Conservation (phyloP, 2,888 invertebrate species). For the Sinopyrophorus schimmeli region DNA sequence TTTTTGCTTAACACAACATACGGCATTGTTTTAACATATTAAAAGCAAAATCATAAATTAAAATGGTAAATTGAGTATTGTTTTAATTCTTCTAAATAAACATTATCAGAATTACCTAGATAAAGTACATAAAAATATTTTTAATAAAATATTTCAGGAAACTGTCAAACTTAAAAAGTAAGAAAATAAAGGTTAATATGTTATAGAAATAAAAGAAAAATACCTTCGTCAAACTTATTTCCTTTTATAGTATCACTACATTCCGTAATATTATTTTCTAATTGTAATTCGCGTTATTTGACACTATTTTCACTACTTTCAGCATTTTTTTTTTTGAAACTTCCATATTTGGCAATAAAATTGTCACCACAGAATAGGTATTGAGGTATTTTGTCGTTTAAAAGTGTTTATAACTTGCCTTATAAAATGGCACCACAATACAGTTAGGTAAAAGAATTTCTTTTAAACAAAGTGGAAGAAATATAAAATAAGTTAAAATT, state of each 20-base stretch:
- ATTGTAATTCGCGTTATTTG: conserved; percentile 47
- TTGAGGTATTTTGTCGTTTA: too few species aligned
- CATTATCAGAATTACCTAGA: background rate
- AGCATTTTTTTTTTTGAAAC: conserved; percentile 52
- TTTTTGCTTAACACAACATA: conserved; percentile 22
- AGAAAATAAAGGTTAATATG: conserved; percentile 16
- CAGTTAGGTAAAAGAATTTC: too few species aligned
- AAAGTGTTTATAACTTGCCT: too few species aligned
- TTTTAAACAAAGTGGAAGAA: too few species aligned
- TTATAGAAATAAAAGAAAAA: conserved; percentile 6
- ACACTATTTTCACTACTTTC: conserved; percentile 53
- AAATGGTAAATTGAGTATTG: too few species aligned
- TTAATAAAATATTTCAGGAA: conserved; percentile 6
- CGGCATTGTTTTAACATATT: conserved; percentile 3
- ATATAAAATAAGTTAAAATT: too few species aligned
- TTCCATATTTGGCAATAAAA: conserved; percentile 42
- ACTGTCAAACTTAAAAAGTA: conserved; percentile 17
- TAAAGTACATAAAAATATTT: conserved; percentile 3
- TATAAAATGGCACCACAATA: too few species aligned
- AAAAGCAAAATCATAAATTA: conserved; percentile 11
- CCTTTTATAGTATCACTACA: conserved; percentile 41
- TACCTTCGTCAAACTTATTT: conserved; percentile 43
- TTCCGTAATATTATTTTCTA: conserved; percentile 30
- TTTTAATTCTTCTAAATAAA: too few species aligned
- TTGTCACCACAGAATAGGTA: too few species aligned